Evolutionary conservation across 2,888 invertebrate genomes (phyloP), one percentile per base, ranked within the genome.

Genomic region (Agonopterix heracliana): DNA sequence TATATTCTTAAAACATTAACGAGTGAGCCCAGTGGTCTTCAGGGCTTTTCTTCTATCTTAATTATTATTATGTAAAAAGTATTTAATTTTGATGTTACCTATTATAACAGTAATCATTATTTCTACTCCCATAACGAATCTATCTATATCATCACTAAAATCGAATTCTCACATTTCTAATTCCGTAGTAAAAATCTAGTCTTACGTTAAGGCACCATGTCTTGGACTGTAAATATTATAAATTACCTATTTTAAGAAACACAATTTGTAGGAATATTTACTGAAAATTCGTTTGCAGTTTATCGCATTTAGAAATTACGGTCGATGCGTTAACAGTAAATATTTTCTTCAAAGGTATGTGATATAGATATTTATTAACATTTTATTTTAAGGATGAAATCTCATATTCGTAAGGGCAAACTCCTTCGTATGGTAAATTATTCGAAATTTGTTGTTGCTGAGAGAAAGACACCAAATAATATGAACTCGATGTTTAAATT

Each of bases 181-280:
- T 74, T 78, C 72, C 71, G 77, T 84, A 84, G 87, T 85, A 85
- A 86, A 26, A 87, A 77, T 88, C 87, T 88, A 88, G 87, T 88
- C 87, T 83, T 87, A 86, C 73, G 73, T 82, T 86, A 86, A 83
- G 85, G 79, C 80, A 75, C 74, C 71, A 71, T 71, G 78, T 81
- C 78, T 82, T 77, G 73, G 71, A 80, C 73, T 87, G 84, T 87
- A 84, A 63, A 26, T 26, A 26, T 26, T 26, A 83, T 87, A 86
- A 66, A 73, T 68, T 72, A 26, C 26, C 26, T 26, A 72, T 70
- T 75, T 63, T 80, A 79, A 74, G 75, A 60, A 66, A 64, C 47
- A 77, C 71, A 67, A 70, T 68, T 80, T 81, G 79, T 68, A 67
- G 68, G 62, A 73, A 73, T 76, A 75, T 83, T 81, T 75, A 75